Conservation (phyloP, 2,888 invertebrate genomes). For the Muschampia plurimacula region DNA sequence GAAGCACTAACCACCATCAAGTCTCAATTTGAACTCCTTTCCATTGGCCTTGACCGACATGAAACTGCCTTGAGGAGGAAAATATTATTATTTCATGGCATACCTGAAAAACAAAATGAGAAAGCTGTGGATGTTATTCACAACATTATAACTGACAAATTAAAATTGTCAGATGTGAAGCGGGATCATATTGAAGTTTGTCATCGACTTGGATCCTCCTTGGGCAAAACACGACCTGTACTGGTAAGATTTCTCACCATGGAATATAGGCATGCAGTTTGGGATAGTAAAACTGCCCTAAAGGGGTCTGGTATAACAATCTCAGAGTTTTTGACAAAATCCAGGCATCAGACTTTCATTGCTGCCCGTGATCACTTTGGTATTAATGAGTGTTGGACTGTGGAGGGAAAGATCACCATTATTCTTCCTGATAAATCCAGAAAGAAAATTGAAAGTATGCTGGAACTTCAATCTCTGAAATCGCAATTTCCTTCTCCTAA, state of each 20-base stretch:
- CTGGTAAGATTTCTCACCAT: background rate
- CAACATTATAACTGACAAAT: background rate
- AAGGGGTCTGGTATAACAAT: conserved; percentile 12
- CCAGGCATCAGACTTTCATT: background rate
- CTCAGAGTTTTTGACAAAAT: background rate
- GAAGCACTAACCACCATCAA: background rate
- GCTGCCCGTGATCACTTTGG: background rate
- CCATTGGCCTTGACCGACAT: background rate
- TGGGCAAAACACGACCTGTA: background rate
- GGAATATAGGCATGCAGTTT: background rate
- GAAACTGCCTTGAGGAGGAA: background rate
- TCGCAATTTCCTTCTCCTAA: background rate
- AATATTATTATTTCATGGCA: background rate
- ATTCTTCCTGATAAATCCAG: conserved; percentile 4
- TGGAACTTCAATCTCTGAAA: background rate
- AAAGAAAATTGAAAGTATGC: background rate
- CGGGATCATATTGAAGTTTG: background rate
- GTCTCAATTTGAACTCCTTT: conserved; percentile 2
- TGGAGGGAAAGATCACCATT: background rate
- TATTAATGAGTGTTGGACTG: background rate
- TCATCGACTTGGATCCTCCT: conserved; percentile 4
- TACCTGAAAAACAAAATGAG: background rate
- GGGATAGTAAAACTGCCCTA: background rate
- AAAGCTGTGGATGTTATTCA: background rate
- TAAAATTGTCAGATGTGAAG: background rate